Evolutionary conservation across 2,113 vertebrate genomes (phyloP), one percentile per base, ranked within the genome.

Genomic region (Corythaixoides concolor): DNA sequence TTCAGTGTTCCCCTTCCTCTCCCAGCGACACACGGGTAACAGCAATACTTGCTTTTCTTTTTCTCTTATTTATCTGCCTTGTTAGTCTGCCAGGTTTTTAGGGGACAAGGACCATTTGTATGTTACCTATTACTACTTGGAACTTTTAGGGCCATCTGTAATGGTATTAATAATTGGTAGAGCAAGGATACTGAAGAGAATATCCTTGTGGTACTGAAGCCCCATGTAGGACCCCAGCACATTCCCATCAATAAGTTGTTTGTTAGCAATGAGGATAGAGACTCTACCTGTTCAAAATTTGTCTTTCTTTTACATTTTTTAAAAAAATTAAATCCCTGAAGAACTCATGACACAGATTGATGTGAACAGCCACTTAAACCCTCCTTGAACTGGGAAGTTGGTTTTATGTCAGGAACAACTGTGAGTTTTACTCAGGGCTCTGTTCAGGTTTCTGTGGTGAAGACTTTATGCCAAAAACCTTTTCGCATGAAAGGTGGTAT

Each of bases 391-490:
- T 35, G 27, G 74, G 87, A 82, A 90, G n/a, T 24, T 88, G 50
- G 41, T 87, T 85, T 91, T 66, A 58, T 26, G 63, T 96, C 94
- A 92, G 86, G 45, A 92, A 76, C 28, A 89, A 94, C 66, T 68
- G 63, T 35, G 22, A 89, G 43, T 88, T 97, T 95, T 93, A 85
- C 84, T 86, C 5, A 21, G 80, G 77, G 62, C 30, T 79, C 70
- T 63, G 50, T 47, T 94, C 84, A 92, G 67, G n/a, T 95, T 87
- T 96, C 91, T 95, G 94, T 55, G 89, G 77, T 91, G 58, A 90
- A 85, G n/a, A 80, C 26, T 52, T 39, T 60, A 77, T 37, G 78
- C 85, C 93, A 96, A 67, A 96, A 94, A 14, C 28, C 24, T 85
- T 85, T 86, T 73, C 4, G 7, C 74, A 79, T 87, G 81, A 89